These are phyloP conservation scores for Drosophila lutescens DNA, from an alignment of 2,888 invertebrate genomes.

Conservation along the genomic window DNA sequence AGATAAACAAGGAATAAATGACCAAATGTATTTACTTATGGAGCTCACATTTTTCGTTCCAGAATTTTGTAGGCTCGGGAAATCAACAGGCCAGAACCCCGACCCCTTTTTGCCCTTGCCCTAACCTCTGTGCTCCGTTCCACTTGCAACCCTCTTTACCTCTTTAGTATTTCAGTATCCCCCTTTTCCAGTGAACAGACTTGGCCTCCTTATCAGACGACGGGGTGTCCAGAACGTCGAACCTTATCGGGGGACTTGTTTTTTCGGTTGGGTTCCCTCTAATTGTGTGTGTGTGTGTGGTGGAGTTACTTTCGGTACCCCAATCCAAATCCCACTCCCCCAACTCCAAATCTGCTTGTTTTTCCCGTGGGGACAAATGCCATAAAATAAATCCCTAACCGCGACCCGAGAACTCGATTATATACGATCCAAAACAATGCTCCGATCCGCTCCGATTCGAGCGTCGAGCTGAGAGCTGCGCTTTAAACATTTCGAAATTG, in stretches of 20 bases:
- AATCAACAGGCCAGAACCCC: neutral
- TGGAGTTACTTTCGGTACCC: conserved; percentile 7
- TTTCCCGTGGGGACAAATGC: neutral
- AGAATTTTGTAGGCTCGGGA: neutral
- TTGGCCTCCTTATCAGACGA: conserved; percentile 20
- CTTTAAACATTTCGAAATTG: conserved; percentile 8
- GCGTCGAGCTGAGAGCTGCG: conserved; percentile 2
- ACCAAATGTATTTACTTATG: conserved; percentile 2
- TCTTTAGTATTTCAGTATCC: neutral
- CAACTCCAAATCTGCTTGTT: neutral
- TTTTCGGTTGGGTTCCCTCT: conserved; percentile 8
- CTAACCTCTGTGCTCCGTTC: conserved; percentile 27
- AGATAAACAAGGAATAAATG: conserved; percentile 1
- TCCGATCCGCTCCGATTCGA: conserved; percentile 14
- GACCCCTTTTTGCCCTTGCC: conserved; percentile 28
- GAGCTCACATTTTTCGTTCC: neutral
- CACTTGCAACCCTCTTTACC: conserved; percentile 4
- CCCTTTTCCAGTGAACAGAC: neutral
- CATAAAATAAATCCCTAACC: conserved; percentile 12
- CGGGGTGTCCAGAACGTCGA: conserved; percentile 19
- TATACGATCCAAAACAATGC: conserved; percentile 10
- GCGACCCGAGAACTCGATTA: conserved; percentile 5
- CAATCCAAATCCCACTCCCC: neutral
- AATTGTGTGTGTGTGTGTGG: neutral
- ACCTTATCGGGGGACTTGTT: conserved; percentile 19